Conservation (phyloP, 2,888 invertebrate species). For the Brachylomia viminalis region DNA sequence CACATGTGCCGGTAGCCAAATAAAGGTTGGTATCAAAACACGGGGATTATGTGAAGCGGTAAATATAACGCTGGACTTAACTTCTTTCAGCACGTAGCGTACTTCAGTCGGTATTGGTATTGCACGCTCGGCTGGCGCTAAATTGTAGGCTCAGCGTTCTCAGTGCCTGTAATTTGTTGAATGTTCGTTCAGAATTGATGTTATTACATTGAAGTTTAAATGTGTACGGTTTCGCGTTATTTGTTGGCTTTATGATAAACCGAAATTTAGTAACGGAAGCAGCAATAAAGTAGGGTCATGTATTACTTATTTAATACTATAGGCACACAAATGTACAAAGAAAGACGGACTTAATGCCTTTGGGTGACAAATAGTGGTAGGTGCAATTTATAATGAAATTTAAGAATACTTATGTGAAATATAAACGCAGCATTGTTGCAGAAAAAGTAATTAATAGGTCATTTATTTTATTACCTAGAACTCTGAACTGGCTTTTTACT, state of each 20-base stretch:
- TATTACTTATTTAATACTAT: too few relatives aligned
- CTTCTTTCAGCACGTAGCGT: conserved; percentile 71
- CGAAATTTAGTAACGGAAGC: conserved; percentile 24
- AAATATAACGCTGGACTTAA: conserved; percentile 67
- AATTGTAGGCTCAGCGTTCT: conserved; percentile 69
- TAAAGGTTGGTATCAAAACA: conserved; percentile 40
- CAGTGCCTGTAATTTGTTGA: conserved; percentile 66
- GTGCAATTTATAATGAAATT: too few relatives aligned
- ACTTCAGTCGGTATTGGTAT: conserved; percentile 69
- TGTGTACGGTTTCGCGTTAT: conserved; percentile 49
- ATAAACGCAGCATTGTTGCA: too few relatives aligned
- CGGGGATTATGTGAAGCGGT: conserved; percentile 56
- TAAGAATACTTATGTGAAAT: too few relatives aligned
- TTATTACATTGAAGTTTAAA: conserved; percentile 63
- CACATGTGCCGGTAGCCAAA: conserved; percentile 17
- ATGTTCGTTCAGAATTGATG: conserved; percentile 62
- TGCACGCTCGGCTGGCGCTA: conserved; percentile 64
- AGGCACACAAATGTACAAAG: too few relatives aligned
- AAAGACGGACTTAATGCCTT: too few relatives aligned
- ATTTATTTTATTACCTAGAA: conserved; percentile 1
- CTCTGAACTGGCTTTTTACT: neutral
- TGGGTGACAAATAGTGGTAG: too few relatives aligned
- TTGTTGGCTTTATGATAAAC: conserved; percentile 58
- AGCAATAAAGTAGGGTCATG: conserved; percentile 30
- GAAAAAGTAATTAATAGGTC: neutral